Conservation (phyloP, 2,888 invertebrate genomes). For the Drosophila leonis region DNA sequence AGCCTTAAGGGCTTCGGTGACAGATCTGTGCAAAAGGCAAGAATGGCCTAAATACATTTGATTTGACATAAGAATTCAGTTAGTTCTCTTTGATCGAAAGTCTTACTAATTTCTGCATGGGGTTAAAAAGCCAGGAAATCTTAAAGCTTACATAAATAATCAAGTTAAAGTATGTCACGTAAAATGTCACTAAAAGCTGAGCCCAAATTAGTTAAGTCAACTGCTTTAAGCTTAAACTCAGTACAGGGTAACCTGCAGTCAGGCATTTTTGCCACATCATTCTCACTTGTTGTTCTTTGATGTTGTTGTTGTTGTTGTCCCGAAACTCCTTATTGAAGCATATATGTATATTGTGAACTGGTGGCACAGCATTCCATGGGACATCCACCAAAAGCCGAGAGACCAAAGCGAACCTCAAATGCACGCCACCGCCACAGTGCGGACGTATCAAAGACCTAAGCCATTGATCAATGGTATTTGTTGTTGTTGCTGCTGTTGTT, state of each 20-base stretch:
- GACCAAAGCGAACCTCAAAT: constrained; percentile 47
- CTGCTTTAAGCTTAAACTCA: too few relatives aligned
- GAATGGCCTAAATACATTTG: too few relatives aligned
- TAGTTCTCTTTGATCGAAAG: too few relatives aligned
- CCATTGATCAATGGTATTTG: constrained; percentile 78
- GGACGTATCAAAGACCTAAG: constrained; percentile 79
- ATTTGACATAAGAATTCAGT: too few relatives aligned
- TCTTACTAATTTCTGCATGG: too few relatives aligned
- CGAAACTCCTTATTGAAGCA: constrained; percentile 69
- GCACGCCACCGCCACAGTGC: constrained; percentile 65
- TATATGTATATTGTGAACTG: constrained; percentile 63
- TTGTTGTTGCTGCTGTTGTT: constrained; percentile 58
- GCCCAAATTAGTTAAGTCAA: too few relatives aligned
- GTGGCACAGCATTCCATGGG: constrained; percentile 78
- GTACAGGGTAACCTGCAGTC: constrained; percentile 3
- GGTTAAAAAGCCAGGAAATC: not conserved
- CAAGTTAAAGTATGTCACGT: too few relatives aligned
- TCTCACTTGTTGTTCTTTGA: constrained; percentile 5
- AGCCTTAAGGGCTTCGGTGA: too few relatives aligned
- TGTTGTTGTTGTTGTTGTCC: constrained; percentile 25
- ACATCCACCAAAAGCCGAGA: constrained; percentile 71
- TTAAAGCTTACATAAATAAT: too few relatives aligned
- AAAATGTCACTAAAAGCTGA: not conserved
- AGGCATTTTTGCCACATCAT: not conserved
- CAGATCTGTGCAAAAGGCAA: too few relatives aligned